Evolutionary conservation across 2,797 vertebrate species (phyloP).

Genomic region (Acanthurus lineatus): DNA sequence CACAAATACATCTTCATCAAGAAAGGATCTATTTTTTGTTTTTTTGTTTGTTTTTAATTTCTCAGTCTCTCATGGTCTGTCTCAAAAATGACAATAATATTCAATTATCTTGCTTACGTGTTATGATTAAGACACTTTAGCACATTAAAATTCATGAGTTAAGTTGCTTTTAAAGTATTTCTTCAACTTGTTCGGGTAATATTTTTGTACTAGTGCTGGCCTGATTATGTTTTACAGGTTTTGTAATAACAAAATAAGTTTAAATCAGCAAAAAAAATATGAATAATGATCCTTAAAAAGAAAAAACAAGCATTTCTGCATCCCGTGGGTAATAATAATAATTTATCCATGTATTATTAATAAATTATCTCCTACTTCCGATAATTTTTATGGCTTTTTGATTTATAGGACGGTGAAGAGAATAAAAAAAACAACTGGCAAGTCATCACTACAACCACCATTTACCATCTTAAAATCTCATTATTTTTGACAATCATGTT

Average conservation of each 20-base stretch:
- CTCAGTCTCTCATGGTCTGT: neutral
- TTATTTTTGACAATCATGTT: conserved; percentile 31
- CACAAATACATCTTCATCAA: neutral
- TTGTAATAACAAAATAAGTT: too few species aligned
- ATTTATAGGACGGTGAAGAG: conserved; percentile 32
- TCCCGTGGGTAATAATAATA: too few species aligned
- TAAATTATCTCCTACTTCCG: neutral
- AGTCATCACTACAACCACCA: conserved; percentile 23
- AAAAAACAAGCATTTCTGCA: too few species aligned
- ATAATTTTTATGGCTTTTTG: conserved; percentile 32
- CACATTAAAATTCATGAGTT: too few species aligned
- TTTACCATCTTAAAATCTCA: conserved; percentile 5
- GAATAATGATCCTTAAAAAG: too few species aligned
- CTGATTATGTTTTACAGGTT: too few species aligned
- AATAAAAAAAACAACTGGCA: conserved; percentile 20
- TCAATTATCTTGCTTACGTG: neutral
- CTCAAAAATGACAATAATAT: neutral
- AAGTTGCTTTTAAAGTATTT: too few species aligned
- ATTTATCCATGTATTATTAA: too few species aligned
- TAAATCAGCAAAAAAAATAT: too few species aligned
- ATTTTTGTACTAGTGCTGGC: too few species aligned
- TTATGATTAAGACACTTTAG: neutral
- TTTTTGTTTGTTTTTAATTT: neutral
- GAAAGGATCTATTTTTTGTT: neutral
- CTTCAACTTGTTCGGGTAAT: too few species aligned